These are phyloP conservation scores for Agrilus mali DNA, from an alignment of 2,888 invertebrate species.

Conservation along the genomic window DNA sequence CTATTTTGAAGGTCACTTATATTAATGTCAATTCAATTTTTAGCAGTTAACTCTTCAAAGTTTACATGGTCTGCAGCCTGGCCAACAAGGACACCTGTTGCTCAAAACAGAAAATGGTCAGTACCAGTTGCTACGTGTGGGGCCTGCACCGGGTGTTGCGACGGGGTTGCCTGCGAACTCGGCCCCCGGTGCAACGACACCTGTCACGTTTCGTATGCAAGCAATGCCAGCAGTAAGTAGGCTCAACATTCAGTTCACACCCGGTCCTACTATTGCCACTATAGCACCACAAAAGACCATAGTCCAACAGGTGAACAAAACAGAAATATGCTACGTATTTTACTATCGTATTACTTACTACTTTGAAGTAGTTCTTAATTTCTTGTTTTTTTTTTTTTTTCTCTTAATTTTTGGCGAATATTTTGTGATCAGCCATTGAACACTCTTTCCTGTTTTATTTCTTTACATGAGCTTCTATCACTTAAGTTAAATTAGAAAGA, in stretches of 20 bases:
- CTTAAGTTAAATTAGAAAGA: too few relatives aligned
- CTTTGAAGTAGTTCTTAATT: too few relatives aligned
- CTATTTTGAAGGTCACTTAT: too few relatives aligned
- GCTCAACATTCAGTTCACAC: slow-evolving; percentile 41
- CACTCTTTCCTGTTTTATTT: too few relatives aligned
- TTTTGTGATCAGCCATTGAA: too few relatives aligned
- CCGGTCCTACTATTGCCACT: slow-evolving; percentile 46
- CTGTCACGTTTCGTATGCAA: slow-evolving; percentile 71
- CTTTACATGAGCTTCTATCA: too few relatives aligned
- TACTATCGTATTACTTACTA: background rate
- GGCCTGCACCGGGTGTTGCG: slow-evolving; percentile 57
- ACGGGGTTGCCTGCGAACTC: slow-evolving; percentile 38
- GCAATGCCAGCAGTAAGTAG: slow-evolving; percentile 80
- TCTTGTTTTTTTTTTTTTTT: too few relatives aligned
- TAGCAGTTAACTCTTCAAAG: slow-evolving; percentile 76
- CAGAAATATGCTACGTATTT: background rate
- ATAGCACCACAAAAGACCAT: slow-evolving; percentile 48
- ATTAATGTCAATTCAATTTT: slow-evolving; percentile 17
- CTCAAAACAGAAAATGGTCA: slow-evolving; percentile 96
- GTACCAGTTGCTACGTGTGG: slow-evolving; percentile 83
- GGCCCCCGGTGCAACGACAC: slow-evolving; percentile 44
- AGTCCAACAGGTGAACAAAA: slow-evolving; percentile 33
- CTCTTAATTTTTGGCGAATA: too few relatives aligned
- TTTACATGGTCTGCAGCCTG: slow-evolving; percentile 73
- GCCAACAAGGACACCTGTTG: slow-evolving; percentile 80